These are phyloP conservation scores for Oryctolagus cuniculus DNA, from an alignment of 2,113 vertebrate genomes.

Conservation along the genomic window mOryCun1.1 NC_091434.1:10757001-10757500, in stretches of 20 bases:
- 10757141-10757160: background rate
- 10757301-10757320: background rate
- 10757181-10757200: background rate
- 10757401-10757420: background rate
- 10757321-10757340: background rate
- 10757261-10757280: background rate
- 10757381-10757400: background rate
- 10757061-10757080: background rate
- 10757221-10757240: background rate
- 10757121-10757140: background rate
- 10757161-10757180: background rate
- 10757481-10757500: background rate
- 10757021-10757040: too few relatives aligned
- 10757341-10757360: constrained; percentile 1
- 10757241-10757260: background rate
- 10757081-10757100: background rate
- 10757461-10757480: background rate
- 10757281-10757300: background rate
- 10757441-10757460: background rate
- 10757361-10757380: background rate
- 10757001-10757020: too few relatives aligned
- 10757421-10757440: background rate
- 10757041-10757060: background rate
- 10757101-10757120: background rate
- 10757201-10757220: background rate